Conservation (phyloP, 1,140 invertebrate species). For the Aricia agestis region DNA sequence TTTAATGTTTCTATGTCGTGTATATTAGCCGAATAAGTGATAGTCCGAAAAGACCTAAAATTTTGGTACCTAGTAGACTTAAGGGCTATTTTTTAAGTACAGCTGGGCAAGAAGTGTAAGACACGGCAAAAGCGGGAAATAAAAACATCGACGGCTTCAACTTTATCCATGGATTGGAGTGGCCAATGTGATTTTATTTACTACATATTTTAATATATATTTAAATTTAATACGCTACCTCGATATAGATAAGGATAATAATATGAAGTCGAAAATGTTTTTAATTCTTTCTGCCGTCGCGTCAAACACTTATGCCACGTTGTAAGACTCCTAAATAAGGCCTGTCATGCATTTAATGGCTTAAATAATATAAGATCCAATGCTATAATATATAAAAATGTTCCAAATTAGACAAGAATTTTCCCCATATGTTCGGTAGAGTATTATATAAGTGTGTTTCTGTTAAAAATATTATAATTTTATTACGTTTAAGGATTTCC, state of each 20-base stretch:
- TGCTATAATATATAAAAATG: not conserved
- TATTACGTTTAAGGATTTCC: constrained; percentile 7
- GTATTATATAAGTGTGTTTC: not conserved
- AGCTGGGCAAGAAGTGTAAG: too few relatives aligned
- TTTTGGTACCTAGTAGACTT: constrained; percentile 13
- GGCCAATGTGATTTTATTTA: too few relatives aligned
- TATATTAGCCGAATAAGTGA: constrained; percentile 14
- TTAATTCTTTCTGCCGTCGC: too few relatives aligned
- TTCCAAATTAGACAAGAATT: constrained; percentile 8
- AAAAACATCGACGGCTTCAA: too few relatives aligned
- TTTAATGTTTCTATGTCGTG: constrained; percentile 10
- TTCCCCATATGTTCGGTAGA: not conserved
- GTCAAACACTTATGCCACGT: not conserved
- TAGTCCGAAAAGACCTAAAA: constrained; percentile 15
- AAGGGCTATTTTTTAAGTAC: constrained; percentile 5
- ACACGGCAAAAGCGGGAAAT: too few relatives aligned
- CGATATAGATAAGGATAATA: too few relatives aligned
- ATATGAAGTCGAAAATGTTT: too few relatives aligned
- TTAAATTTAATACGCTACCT: too few relatives aligned
- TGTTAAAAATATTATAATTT: not conserved
- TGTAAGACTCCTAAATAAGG: not conserved
- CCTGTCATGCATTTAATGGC: constrained; percentile 13
- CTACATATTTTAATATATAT: too few relatives aligned
- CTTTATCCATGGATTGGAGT: too few relatives aligned
- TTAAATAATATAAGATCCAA: constrained; percentile 1